Evolutionary conservation across 2,797 vertebrate species (phyloP), one percentile per base, ranked within the genome.

Genomic region (Nyctibius grandis): DNA sequence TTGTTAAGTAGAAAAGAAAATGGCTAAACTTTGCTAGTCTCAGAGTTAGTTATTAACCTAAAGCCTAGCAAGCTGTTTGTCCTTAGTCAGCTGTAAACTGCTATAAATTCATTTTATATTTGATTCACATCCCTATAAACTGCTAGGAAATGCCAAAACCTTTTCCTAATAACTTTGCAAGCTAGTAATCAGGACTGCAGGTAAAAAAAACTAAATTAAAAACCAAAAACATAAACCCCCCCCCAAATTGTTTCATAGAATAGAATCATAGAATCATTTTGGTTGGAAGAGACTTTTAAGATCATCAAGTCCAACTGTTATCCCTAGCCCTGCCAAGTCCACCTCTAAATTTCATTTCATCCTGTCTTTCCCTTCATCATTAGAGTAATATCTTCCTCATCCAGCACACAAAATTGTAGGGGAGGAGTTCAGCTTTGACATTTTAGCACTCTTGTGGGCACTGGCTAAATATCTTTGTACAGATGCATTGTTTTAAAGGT

Each of bases 81-180:
- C 85, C 44, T 88, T 57, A 48, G 64, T 90, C 79, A 68, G 8
- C 45, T 89, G 33, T 74, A 60, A 90, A 80, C 36, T 74, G 26
- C 40, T 70, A 12, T 65, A 68, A 72, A 87, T 93, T 88, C 9
- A 48, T 75, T 92, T 79, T 97, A n/a, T 90, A 21, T 92, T 94
- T 94, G 72, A 78, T 76, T 85, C 33, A 36, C 16, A 45, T 93
- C 34, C 44, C 50, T 77, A 1, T 67, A 85, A 86, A 76, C 23
- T 91, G 70, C 47, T 53, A 90, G 80, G 89, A 93, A 89, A 75
- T 95, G 67, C 56, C 68, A 93, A 88, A 81, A 69, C 28, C 18
- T 92, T 92, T 92, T 90, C 42, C 36, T 67, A 91, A 64, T 81
- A 90, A 60, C 21, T 88, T 70, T 74, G 56, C 54, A 93, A 95